Evolutionary conservation across 2,888 invertebrate species (phyloP).

Genomic region (Chloroclysta siterata): DNA sequence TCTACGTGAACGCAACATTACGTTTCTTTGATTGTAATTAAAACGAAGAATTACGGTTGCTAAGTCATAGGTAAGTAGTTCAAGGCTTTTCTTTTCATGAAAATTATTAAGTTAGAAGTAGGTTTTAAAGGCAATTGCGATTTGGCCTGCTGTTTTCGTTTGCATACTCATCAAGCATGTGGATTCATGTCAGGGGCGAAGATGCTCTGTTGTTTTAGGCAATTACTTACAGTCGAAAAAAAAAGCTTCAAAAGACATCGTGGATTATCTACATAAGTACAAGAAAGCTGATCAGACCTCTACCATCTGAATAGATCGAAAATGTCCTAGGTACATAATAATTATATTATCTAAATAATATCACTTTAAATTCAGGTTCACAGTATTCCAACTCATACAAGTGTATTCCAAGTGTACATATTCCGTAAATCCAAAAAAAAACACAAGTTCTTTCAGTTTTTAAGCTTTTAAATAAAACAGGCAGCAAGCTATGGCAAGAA

Average conservation of each 20-base stretch:
- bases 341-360: background rate
- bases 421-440: background rate
- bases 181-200: slow-evolving; percentile 70
- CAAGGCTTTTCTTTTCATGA: slow-evolving; percentile 36
- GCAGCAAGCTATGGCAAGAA: slow-evolving; percentile 96
- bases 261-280: background rate
- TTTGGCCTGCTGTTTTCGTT: slow-evolving; percentile 51
- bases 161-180: slow-evolving; percentile 64
- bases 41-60: slow-evolving; percentile 22
- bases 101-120: slow-evolving; percentile 23
- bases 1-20: slow-evolving; percentile 29
- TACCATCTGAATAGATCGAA: background rate
- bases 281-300: background rate
- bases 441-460: slow-evolving; percentile 3
- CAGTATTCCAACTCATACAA: too few species aligned
- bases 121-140: slow-evolving; percentile 29
- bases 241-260: slow-evolving; percentile 3
- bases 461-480: slow-evolving; percentile 71
- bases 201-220: slow-evolving; percentile 31
- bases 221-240: slow-evolving; percentile 16
- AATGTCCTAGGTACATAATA: too few species aligned
- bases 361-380: background rate
- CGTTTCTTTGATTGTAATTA: slow-evolving; percentile 35
- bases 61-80: slow-evolving; percentile 25
- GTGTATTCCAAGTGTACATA: too few species aligned